phyloP scores from a whole-genome alignment of 2,888 invertebrate genomes.

The Gonocerus acuteangulatus region DNA sequence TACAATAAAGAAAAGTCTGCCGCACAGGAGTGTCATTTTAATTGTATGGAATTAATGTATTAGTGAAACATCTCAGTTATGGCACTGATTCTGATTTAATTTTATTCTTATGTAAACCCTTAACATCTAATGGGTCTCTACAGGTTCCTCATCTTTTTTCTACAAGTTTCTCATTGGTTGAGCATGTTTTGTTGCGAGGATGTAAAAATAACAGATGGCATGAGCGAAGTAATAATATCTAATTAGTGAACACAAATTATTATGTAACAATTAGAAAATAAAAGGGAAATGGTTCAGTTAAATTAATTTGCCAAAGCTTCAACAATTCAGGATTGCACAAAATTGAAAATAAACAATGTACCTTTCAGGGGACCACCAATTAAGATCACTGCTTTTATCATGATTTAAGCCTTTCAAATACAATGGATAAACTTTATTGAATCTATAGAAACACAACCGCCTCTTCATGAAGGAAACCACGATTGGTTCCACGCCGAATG shows the following conservation, averaged over 20 bases:
- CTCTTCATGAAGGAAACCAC: no score
- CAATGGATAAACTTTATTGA: no score
- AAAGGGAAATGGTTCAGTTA: neutral
- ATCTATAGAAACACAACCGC: no score
- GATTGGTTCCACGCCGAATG: no score
- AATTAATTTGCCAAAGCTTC: neutral
- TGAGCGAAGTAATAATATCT: no score
- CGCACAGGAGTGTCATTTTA: neutral
- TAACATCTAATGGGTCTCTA: no score
- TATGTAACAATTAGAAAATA: neutral
- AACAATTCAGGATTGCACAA: neutral
- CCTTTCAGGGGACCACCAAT: conserved; percentile 94
- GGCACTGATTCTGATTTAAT: neutral
- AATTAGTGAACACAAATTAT: neutral
- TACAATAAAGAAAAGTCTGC: neutral
- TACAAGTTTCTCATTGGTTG: no score
- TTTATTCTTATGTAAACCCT: neutral
- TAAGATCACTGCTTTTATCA: conserved; percentile 58
- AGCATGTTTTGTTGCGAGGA: no score
- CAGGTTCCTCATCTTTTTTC: no score
- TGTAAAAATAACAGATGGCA: no score
- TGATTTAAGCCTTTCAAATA: no score
- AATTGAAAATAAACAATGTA: conserved; percentile 42
- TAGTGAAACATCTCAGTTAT: neutral
- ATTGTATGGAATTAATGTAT: neutral